Evolutionary conservation across 2,888 invertebrate species (phyloP).

Genomic region (Pemphredon lugubris): DNA sequence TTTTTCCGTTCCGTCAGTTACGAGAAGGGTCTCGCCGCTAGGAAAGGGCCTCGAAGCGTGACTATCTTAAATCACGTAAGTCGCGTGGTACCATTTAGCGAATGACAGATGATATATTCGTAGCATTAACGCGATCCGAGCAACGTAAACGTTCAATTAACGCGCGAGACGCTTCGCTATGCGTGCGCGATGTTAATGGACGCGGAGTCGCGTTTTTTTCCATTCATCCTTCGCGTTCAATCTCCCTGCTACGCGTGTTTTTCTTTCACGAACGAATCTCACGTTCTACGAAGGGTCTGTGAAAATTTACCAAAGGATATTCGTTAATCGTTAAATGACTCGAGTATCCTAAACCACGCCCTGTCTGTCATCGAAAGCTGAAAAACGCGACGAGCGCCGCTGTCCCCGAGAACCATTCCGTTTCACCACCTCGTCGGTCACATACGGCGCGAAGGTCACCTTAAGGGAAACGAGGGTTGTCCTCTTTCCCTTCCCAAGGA

Average conservation of each 20-base stretch:
- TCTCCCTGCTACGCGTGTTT: too few relatives aligned
- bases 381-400: too few relatives aligned
- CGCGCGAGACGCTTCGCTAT: slow-evolving; percentile 36
- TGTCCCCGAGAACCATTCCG: too few relatives aligned
- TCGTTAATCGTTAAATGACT: too few relatives aligned
- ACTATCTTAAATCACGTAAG: slow-evolving; percentile 50
- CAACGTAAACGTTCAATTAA: slow-evolving; percentile 52
- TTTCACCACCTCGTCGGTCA: background rate
- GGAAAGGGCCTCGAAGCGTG: slow-evolving; percentile 40
- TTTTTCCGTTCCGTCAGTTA: slow-evolving; percentile 12
- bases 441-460: slow-evolving; percentile 17
- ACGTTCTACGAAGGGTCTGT: too few relatives aligned
- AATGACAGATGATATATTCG: slow-evolving; percentile 50
- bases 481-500: slow-evolving; percentile 20
- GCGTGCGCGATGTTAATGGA: slow-evolving; percentile 13
- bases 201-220: background rate
- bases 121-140: slow-evolving; percentile 33
- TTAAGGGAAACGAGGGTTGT: slow-evolving; percentile 29
- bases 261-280: too few relatives aligned
- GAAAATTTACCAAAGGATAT: too few relatives aligned
- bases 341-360: too few relatives aligned
- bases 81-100: slow-evolving; percentile 50
- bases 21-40: slow-evolving; percentile 13
- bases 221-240: background rate
- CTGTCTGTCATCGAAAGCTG: too few relatives aligned